phyloP scores from a whole-genome alignment of 2,113 vertebrate genomes.

The Megalops atlanticus region DNA sequence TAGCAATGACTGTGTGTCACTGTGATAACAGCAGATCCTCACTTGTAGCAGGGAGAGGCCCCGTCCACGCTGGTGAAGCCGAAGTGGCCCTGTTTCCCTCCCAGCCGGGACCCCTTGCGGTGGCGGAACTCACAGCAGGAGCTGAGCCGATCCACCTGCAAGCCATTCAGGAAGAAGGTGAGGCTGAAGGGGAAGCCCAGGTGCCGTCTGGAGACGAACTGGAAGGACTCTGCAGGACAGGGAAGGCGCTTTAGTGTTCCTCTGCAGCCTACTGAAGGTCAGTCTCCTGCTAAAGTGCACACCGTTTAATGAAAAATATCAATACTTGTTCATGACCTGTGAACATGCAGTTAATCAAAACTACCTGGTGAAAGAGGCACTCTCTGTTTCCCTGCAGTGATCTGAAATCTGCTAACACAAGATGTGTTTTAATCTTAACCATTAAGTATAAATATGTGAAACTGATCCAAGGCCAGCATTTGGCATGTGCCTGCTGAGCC shows the following conservation, averaged over 20 bases:
- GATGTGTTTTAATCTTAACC: background rate
- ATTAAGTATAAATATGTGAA: background rate
- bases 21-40: slow-evolving; percentile 28
- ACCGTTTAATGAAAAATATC: too few species aligned
- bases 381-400: background rate
- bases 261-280: background rate
- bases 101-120: slow-evolving; percentile 74
- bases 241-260: background rate
- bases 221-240: slow-evolving; percentile 79
- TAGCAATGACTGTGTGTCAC: background rate
- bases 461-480: background rate
- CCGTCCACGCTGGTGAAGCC: slow-evolving; percentile 77
- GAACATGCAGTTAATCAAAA: too few species aligned
- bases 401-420: background rate
- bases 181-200: slow-evolving; percentile 92
- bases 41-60: slow-evolving; percentile 93
- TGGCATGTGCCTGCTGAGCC: too few species aligned
- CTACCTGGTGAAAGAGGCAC: background rate
- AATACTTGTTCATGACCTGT: too few species aligned
- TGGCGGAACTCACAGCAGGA: slow-evolving; percentile 96
- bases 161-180: slow-evolving; percentile 88
- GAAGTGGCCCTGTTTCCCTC: slow-evolving; percentile 81
- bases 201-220: slow-evolving; percentile 85
- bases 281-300: too few species aligned
- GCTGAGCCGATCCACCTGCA: slow-evolving; percentile 88